phyloP scores from a whole-genome alignment of 2,888 invertebrate genomes.

The Bembecia ichneumoniformis region DNA sequence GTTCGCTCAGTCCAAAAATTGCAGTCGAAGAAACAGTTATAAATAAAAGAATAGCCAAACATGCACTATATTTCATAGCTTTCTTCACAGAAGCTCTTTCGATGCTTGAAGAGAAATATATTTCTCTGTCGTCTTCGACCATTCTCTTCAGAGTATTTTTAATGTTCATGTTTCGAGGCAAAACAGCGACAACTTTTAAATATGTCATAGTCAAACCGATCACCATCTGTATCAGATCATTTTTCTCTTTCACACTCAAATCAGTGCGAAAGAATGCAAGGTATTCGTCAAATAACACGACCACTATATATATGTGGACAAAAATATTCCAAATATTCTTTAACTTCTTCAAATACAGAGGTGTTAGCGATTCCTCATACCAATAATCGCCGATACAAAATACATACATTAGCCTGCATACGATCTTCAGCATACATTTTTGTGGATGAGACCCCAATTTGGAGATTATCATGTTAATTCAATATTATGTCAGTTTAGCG shows the following conservation, averaged over 20 bases:
- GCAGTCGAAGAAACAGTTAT: no score
- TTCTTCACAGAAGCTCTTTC: neutral
- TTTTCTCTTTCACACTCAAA: neutral
- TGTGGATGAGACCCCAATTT: neutral
- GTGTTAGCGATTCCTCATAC: neutral
- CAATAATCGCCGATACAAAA: neutral
- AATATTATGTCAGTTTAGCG: no score
- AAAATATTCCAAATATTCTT: neutral
- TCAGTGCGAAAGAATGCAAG: neutral
- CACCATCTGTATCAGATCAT: neutral
- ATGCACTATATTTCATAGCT: neutral
- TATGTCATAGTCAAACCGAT: neutral
- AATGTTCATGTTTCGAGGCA: neutral
- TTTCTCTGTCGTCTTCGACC: neutral
- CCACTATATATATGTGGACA: neutral
- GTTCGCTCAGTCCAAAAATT: no score
- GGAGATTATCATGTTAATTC: no score
- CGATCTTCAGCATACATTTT: neutral
- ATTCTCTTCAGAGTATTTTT: neutral
- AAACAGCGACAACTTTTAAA: neutral
- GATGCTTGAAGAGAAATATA: neutral
- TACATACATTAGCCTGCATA: neutral
- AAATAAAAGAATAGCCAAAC: neutral
- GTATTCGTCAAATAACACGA: neutral
- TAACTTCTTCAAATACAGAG: neutral